A percentile compares a stretch with the other conserved stretches of the same genome.
Conservation (phyloP, 2,888 invertebrate species). For the Agrotis puta region DNA sequence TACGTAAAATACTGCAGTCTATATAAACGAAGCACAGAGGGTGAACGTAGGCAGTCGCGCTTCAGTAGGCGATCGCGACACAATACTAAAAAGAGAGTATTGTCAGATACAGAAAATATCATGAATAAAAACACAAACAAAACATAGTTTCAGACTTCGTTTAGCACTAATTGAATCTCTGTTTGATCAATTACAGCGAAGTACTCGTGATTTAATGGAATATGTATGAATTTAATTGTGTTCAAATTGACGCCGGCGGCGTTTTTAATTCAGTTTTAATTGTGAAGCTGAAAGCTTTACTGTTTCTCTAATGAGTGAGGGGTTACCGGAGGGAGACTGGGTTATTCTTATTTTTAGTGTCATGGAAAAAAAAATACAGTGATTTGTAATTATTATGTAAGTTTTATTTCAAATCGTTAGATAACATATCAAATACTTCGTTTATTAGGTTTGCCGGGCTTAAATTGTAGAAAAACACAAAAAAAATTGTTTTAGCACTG, state of each 20-base stretch:
- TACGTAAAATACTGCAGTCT: not conserved
- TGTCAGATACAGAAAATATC: not conserved
- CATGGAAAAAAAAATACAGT: too few relatives aligned
- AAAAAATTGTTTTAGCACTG: too few relatives aligned
- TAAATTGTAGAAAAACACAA: too few relatives aligned
- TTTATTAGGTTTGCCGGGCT: too few relatives aligned
- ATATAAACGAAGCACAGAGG: slow-evolving; percentile 49
- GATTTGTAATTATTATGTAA: too few relatives aligned
- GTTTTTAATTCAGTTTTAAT: slow-evolving; percentile 53
- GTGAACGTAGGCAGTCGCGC: slow-evolving; percentile 34
- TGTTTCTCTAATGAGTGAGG: slow-evolving; percentile 24
- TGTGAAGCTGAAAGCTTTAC: slow-evolving; percentile 42
- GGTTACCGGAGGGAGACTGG: not conserved
- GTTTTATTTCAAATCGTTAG: too few relatives aligned
- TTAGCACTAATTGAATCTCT: not conserved
- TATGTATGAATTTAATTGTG: not conserved
- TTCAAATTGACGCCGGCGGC: not conserved
- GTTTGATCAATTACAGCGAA: not conserved
- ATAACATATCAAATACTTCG: too few relatives aligned
- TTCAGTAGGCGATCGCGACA: not conserved
- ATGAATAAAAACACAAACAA: not conserved
- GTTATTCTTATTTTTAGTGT: too few relatives aligned
- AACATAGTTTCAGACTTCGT: not conserved
- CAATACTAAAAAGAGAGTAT: not conserved
- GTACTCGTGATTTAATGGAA: not conserved